A percentile compares a stretch with the other conserved stretches of the same genome.
Conservation (phyloP, 1,140 invertebrate genomes). For the Anadara kagoshimensis region DNA sequence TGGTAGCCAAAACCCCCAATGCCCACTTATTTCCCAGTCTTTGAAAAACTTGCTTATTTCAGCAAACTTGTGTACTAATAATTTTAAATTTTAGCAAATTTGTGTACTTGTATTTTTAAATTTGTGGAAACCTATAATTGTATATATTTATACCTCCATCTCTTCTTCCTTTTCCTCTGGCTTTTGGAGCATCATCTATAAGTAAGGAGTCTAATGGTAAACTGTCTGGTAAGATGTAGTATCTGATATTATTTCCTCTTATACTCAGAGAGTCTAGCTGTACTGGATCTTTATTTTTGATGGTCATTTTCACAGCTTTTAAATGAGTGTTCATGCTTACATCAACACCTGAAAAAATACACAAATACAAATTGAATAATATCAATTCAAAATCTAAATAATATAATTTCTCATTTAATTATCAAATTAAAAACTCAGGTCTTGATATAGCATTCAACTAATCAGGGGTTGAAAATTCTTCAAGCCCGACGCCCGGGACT, state of each 20-base stretch:
- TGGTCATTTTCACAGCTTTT: conserved; percentile 98
- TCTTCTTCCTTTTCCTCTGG: conserved; percentile 80
- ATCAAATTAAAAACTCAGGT: too few species aligned
- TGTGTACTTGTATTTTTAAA: not conserved
- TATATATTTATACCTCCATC: conserved; percentile 42
- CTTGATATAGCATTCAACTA: too few species aligned
- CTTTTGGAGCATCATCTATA: conserved; percentile 98
- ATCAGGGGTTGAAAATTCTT: too few species aligned
- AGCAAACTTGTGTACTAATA: too few species aligned
- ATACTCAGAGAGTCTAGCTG: conserved; percentile 96
- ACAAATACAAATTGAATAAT: not conserved
- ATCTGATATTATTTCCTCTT: conserved; percentile 97
- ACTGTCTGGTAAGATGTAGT: conserved; percentile 96
- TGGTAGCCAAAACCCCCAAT: too few species aligned
- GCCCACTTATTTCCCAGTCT: too few species aligned
- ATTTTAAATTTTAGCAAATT: too few species aligned
- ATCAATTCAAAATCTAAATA: too few species aligned
- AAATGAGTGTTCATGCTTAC: conserved; percentile 99
- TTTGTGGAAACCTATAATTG: not conserved
- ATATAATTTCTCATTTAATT: too few species aligned
- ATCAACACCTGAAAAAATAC: conserved; percentile 86
- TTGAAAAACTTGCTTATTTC: too few species aligned
- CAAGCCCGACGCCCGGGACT: too few species aligned
- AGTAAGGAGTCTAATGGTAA: conserved; percentile 95
- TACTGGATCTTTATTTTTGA: conserved; percentile 95